Evolutionary conservation across 2,888 invertebrate species (phyloP).

Genomic region (Scaptomyza reducta): DNA sequence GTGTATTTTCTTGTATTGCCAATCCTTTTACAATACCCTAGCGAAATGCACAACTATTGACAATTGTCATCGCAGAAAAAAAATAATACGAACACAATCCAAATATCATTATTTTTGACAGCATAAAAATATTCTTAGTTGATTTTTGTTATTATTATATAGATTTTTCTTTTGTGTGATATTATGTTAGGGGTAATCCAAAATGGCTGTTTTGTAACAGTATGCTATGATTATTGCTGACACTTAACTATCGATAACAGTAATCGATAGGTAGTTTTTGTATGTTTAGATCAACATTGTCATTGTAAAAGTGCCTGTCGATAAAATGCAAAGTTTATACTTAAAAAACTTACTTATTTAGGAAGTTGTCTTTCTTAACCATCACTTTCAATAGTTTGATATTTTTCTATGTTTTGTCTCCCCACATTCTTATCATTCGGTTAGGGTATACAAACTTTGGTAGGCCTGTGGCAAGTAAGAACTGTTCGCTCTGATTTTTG

Average conservation of each 20-base stretch:
- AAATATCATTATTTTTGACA: slow-evolving; percentile 3
- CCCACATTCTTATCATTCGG: background rate
- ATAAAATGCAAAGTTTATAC: no score
- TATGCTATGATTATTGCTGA: background rate
- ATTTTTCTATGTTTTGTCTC: background rate
- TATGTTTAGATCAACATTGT: no score
- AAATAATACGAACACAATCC: background rate
- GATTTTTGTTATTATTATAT: background rate
- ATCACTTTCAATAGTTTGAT: no score
- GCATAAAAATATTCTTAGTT: background rate
- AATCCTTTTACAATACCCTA: slow-evolving; percentile 33
- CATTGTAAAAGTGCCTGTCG: no score
- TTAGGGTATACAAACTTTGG: slow-evolving; percentile 9
- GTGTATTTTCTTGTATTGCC: slow-evolving; percentile 19
- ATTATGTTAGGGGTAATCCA: background rate
- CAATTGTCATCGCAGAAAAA: slow-evolving; percentile 11
- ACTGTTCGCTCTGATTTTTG: slow-evolving; percentile 22
- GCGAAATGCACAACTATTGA: slow-evolving; percentile 27
- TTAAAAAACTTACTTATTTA: no score
- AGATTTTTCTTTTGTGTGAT: background rate
- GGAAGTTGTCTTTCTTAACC: no score
- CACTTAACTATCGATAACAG: background rate
- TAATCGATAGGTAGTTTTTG: background rate
- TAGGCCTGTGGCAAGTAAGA: background rate
- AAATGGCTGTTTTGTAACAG: no score